Conservation (phyloP, 2,113 vertebrate genomes). For the Zingel zingel region DNA sequence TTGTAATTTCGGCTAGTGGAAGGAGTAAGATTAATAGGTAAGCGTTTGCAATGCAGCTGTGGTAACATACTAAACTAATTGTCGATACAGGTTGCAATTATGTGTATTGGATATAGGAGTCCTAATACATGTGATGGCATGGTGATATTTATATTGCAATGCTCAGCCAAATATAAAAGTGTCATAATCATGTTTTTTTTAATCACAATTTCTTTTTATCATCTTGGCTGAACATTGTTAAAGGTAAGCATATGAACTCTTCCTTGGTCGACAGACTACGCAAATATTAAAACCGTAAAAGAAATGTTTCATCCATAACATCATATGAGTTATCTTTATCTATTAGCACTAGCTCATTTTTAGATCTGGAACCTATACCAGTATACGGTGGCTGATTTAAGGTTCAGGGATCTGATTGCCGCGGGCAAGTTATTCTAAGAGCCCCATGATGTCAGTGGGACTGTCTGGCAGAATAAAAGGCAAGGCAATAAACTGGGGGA, state of each 20-base stretch:
- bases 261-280: neutral
- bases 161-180: conserved; percentile 18
- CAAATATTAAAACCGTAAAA: conserved; percentile 55
- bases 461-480: conserved; percentile 89
- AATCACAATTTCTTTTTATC: neutral
- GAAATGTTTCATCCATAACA: conserved; percentile 51
- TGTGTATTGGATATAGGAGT: neutral
- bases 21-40: neutral
- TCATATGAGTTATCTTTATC: conserved; percentile 71
- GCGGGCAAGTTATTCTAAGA: conserved; percentile 88
- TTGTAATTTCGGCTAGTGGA: neutral
- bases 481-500: conserved; percentile 86
- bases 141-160: neutral
- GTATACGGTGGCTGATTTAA: conserved; percentile 85
- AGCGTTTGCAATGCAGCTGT: neutral
- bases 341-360: conserved; percentile 77
- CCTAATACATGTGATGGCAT: neutral
- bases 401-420: conserved; percentile 85
- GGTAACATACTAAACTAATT: neutral
- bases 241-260: conserved; percentile 16
- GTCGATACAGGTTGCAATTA: neutral
- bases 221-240: conserved; percentile 9
- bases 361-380: conserved; percentile 80
- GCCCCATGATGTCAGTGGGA: conserved; percentile 87
- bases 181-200: neutral